Evolutionary conservation across 2,797 vertebrate species (phyloP).

Genomic region (Peromyscus melanophrys): DNA sequence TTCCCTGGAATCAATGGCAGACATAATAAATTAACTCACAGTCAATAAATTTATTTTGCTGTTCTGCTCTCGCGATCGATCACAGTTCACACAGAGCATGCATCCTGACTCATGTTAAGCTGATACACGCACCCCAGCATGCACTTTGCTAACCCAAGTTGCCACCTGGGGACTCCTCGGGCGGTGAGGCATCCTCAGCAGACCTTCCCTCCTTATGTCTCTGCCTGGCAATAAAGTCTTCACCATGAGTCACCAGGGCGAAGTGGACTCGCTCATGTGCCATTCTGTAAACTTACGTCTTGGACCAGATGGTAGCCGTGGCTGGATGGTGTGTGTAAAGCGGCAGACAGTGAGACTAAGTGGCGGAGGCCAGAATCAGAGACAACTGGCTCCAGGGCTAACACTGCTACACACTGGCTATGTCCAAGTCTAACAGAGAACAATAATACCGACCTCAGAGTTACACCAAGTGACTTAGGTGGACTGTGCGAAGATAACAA

Average conservation of each 20-base stretch:
- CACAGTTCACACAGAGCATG: background rate
- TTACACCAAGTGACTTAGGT: accelerated
- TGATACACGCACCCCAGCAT: background rate
- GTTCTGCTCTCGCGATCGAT: background rate
- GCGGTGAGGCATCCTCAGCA: background rate
- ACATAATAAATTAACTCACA: background rate
- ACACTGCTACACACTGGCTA: background rate
- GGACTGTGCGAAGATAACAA: background rate
- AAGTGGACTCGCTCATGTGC: background rate
- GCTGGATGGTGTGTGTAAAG: background rate
- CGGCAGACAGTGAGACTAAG: too few relatives aligned
- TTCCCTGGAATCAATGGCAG: constrained; percentile 87
- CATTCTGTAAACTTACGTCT: background rate
- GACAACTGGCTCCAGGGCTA: accelerated
- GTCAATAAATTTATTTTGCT: background rate
- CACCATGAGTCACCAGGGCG: background rate
- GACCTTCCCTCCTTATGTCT: background rate
- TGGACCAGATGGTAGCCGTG: background rate
- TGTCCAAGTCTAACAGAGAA: background rate
- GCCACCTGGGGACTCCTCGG: background rate
- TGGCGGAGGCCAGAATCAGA: background rate
- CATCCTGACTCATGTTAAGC: background rate
- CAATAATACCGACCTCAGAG: background rate
- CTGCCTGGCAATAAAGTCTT: background rate
- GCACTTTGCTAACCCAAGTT: background rate